phyloP scores from a whole-genome alignment of 2,113 vertebrate genomes.

The Callopanchax toddi region DNA sequence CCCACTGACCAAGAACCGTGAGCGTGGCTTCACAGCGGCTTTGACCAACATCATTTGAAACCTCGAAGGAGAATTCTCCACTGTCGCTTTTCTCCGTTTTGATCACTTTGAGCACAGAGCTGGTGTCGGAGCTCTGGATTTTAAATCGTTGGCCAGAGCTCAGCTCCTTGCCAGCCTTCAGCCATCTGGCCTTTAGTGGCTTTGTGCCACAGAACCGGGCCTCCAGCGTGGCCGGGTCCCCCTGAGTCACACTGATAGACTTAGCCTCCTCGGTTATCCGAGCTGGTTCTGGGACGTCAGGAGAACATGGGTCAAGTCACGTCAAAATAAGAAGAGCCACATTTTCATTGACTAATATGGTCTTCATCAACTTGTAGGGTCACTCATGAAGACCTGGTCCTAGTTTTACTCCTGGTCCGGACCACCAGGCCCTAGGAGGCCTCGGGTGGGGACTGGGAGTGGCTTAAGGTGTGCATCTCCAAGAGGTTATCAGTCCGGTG shows the following conservation, averaged over 20 bases:
- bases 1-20: constrained; percentile 88
- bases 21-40: constrained; percentile 90
- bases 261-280: constrained; percentile 90
- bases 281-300: constrained; percentile 88
- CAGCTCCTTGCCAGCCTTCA: constrained; percentile 89
- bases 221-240: constrained; percentile 93
- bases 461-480: too few species aligned
- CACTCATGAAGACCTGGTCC: neutral
- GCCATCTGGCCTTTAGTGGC: constrained; percentile 89
- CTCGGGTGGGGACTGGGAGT: too few species aligned
- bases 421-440: too few species aligned
- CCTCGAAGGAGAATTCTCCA: constrained; percentile 91
- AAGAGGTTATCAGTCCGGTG: neutral
- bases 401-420: too few species aligned
- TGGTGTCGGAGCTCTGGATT: constrained; percentile 87
- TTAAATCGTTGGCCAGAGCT: constrained; percentile 88
- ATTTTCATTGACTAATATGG: too few species aligned
- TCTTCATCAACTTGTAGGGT: constrained; percentile 8
- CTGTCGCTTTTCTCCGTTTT: constrained; percentile 89
- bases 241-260: constrained; percentile 95
- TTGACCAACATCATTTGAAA: constrained; percentile 92
- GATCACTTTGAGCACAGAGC: constrained; percentile 90
- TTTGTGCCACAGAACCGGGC: constrained; percentile 95
- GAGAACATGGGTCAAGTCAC: constrained; percentile 41
- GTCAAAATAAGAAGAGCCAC: neutral